These are phyloP conservation scores for Andrena minutula DNA, from an alignment of 2,888 invertebrate species.

Conservation along the genomic window DNA sequence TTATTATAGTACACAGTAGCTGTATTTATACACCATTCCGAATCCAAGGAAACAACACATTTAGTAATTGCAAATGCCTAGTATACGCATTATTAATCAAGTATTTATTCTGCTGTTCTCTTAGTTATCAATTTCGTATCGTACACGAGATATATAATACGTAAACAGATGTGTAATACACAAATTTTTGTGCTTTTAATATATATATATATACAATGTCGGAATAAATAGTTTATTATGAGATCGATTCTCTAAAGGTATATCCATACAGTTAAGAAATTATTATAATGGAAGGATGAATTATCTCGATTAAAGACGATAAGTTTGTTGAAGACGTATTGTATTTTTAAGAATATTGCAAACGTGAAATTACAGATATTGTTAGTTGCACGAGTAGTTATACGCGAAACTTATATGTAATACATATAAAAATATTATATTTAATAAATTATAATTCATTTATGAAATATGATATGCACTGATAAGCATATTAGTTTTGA, in stretches of 20 bases:
- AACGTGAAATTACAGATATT: constrained; percentile 22
- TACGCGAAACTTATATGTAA: neutral
- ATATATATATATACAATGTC: neutral
- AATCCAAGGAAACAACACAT: no score
- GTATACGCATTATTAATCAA: no score
- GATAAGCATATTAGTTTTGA: constrained; percentile 12
- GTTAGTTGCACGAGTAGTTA: constrained; percentile 10
- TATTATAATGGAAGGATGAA: neutral
- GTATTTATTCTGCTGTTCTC: no score
- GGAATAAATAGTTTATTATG: no score
- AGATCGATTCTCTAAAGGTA: neutral
- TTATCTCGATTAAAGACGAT: constrained; percentile 2
- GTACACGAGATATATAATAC: no score
- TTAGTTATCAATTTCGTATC: no score
- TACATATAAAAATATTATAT: constrained; percentile 9
- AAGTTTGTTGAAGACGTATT: neutral
- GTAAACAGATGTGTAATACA: neutral
- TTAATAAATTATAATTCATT: constrained; percentile 17
- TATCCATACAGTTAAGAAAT: neutral
- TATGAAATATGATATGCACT: constrained; percentile 19
- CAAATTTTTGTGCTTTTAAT: constrained; percentile 2
- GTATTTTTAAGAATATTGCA: constrained; percentile 3
- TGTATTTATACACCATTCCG: no score
- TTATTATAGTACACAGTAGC: no score
- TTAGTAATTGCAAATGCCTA: no score